phyloP scores from a whole-genome alignment of 1,140 invertebrate species.

The Dinothrombium tinctorium region DNA sequence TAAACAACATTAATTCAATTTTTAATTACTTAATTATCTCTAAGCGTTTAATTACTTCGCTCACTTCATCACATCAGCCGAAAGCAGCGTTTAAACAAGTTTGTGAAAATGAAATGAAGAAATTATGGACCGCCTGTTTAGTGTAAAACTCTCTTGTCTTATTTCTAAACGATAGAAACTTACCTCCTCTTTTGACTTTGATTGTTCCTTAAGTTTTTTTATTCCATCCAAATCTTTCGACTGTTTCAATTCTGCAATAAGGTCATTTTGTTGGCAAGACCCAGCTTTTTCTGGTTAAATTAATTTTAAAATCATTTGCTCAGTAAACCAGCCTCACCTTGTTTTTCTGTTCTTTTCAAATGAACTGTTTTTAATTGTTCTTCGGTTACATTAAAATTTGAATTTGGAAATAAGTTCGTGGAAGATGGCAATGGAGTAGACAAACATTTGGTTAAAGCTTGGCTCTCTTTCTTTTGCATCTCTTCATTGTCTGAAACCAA shows the following conservation, averaged over 20 bases:
- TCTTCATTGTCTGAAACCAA: not conserved
- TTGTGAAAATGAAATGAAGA: too few relatives aligned
- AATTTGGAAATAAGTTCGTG: conserved; percentile 14
- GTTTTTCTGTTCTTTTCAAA: conserved; percentile 37
- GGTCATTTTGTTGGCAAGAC: conserved; percentile 37
- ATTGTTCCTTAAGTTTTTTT: conserved; percentile 65
- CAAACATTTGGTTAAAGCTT: conserved; percentile 9
- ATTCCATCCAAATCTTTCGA: conserved; percentile 70
- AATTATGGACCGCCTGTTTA: too few relatives aligned
- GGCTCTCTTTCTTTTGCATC: not conserved
- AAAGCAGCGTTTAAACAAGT: too few relatives aligned
- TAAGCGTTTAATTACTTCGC: too few relatives aligned
- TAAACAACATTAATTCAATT: too few relatives aligned
- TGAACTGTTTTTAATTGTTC: conserved; percentile 59
- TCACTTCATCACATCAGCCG: too few relatives aligned
- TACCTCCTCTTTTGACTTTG: conserved; percentile 39
- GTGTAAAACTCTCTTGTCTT: too few relatives aligned
- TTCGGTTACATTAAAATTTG: conserved; percentile 47
- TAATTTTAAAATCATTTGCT: not conserved
- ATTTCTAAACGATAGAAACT: conserved; percentile 4
- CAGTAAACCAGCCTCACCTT: not conserved
- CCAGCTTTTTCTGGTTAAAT: too few relatives aligned
- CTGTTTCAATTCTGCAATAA: conserved; percentile 68
- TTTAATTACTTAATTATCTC: too few relatives aligned
- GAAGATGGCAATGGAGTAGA: conserved; percentile 10